Base-by-base conservation (phyloP, 2,113 vertebrate genomes). In the Sylvia atricapilla region DNA sequence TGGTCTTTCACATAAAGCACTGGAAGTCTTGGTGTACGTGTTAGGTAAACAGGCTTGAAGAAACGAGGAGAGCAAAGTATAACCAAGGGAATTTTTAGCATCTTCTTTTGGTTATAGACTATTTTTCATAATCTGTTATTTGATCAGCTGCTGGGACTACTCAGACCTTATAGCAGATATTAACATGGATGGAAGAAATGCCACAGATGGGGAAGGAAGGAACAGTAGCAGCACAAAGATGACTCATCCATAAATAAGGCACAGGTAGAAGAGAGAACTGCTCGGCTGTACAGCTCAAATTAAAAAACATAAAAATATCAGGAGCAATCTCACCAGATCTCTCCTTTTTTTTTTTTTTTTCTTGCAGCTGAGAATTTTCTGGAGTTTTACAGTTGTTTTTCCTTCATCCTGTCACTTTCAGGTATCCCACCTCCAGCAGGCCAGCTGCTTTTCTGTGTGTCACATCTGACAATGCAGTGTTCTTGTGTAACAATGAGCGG, bases 401-500 rank as follows among this genome's bases (percentile, higher is more conserved):
- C 37, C 53, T 75, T 68, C 13, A 28, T 16, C 18, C 7, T 68
- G 3, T 10, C 89, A 11, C 15, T 58, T 86, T 63, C 67, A 88
- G 16, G 13, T 47, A 13, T 31, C 24, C 20, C 24, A 52, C 59
- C 23, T 63, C 41, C 25, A 56, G 15, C 41, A 76, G 53, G 10
- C 76, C 30, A 72, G 35, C 44, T 89, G 18, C 22, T 70, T 88
- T 88, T 69, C 64, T 63, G n/a, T 39, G 46, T 27, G 20, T n/a
- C 39, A 15, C 13, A 22, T 43, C 41, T 60, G 39, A 49, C 28
- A 23, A 7, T 3, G 28, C 27, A 58, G 28, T 33, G 28, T 10
- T 69, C 11, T 60, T 1, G 0, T 44, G 16, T 39, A 58, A 81
- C 6, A 47, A 2, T 7, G 18, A 91, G 12, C 0, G 1, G 30